phyloP scores from a whole-genome alignment of 37 sponge, comb jelly and placozoan genomes.

The Beroe forskalii region DNA sequence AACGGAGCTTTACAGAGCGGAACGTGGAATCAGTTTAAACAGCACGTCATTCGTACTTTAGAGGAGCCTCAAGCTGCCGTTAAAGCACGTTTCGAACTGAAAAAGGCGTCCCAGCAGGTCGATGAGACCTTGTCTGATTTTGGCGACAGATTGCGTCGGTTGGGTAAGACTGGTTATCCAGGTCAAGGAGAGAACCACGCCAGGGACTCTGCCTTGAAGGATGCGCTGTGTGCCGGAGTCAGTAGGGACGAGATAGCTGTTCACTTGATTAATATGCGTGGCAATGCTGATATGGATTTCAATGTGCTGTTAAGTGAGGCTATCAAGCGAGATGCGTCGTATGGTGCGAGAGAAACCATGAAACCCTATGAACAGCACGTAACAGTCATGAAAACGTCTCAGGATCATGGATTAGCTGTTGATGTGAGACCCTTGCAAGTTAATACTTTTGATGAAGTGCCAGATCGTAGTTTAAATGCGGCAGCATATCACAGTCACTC shows the following conservation, averaged over 20 bases:
- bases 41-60: too few relatives aligned
- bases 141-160: neutral
- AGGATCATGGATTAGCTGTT: too few relatives aligned
- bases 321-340: neutral
- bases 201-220: neutral
- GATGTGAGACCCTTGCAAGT: too few relatives aligned
- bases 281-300: neutral
- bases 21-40: too few relatives aligned
- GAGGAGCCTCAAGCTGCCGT: too few relatives aligned
- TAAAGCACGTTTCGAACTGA: too few relatives aligned
- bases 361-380: neutral
- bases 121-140: neutral
- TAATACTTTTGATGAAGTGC: too few relatives aligned
- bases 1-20: too few relatives aligned
- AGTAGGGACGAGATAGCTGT: neutral
- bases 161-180: neutral
- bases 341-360: neutral
- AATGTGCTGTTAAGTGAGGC: neutral
- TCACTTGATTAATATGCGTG: neutral
- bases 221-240: neutral
- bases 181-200: neutral
- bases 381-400: slow-evolving; percentile 32
- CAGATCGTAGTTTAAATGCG: too few relatives aligned
- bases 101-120: too few relatives aligned
- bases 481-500: too few relatives aligned